These are phyloP conservation scores for Phocoena sinus DNA, from an alignment of 2,113 vertebrate genomes.

Conservation along the genomic window DNA sequence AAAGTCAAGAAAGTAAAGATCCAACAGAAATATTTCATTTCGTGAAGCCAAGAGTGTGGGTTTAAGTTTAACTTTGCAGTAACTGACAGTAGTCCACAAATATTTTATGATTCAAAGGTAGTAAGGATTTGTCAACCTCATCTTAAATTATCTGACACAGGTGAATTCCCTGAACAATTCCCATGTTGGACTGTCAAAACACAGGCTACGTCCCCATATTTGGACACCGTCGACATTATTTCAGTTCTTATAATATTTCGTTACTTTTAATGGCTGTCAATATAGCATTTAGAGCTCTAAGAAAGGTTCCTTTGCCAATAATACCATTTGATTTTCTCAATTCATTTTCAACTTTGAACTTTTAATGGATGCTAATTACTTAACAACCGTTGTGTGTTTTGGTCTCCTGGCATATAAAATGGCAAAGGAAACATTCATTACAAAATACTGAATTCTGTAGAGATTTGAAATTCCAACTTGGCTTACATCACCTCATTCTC, in stretches of 20 bases:
- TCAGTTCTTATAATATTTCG: background rate
- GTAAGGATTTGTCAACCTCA: background rate
- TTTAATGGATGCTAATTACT: background rate
- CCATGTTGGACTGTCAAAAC: background rate
- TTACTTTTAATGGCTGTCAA: background rate
- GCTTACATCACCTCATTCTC: background rate
- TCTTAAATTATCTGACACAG: background rate
- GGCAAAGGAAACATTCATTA: background rate
- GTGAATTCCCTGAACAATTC: background rate
- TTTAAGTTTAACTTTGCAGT: background rate
- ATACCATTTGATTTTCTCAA: background rate
- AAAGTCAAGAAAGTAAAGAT: background rate
- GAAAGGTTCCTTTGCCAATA: background rate
- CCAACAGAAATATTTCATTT: background rate
- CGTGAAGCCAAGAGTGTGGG: background rate
- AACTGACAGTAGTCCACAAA: background rate
- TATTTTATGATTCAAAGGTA: background rate
- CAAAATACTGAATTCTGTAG: background rate
- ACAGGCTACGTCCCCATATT: background rate
- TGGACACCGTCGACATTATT: background rate
- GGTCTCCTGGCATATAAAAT: background rate
- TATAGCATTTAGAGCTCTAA: background rate
- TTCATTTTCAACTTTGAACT: conserved; percentile 2
- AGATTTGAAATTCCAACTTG: background rate
- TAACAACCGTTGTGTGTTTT: background rate